phyloP scores from a whole-genome alignment of 2,888 invertebrate genomes.

The Epinotia demarniana region DNA sequence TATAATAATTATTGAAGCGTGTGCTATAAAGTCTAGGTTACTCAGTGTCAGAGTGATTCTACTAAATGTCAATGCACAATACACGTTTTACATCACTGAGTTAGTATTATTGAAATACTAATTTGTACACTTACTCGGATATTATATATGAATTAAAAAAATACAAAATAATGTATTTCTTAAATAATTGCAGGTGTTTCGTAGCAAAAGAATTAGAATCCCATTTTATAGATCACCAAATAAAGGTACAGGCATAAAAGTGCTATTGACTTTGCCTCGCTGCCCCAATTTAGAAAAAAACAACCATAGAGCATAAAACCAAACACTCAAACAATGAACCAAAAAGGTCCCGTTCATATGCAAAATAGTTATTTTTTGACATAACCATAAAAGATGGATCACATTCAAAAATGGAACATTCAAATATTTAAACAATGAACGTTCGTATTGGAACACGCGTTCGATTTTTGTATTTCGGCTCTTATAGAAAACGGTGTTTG shows the following conservation, averaged over 20 bases:
- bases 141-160: neutral
- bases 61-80: too few relatives aligned
- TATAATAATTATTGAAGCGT: too few relatives aligned
- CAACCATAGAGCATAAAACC: conserved; percentile 55
- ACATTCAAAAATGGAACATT: conserved; percentile 67
- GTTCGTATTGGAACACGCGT: conserved; percentile 43
- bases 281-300: conserved; percentile 48
- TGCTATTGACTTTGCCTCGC: conserved; percentile 49
- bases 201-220: conserved; percentile 11
- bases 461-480: conserved; percentile 56
- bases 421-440: conserved; percentile 65
- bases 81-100: too few relatives aligned
- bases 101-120: too few relatives aligned
- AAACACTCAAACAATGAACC: conserved; percentile 59
- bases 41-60: too few relatives aligned
- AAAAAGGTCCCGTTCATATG: conserved; percentile 73
- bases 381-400: conserved; percentile 79
- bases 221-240: conserved; percentile 45
- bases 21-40: too few relatives aligned
- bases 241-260: conserved; percentile 57
- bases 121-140: too few relatives aligned
- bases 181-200: conserved; percentile 1
- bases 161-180: neutral
- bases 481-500: conserved; percentile 25
- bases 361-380: conserved; percentile 77